Conservation (phyloP, 2,888 invertebrate genomes). For the Morinoia aosen region DNA sequence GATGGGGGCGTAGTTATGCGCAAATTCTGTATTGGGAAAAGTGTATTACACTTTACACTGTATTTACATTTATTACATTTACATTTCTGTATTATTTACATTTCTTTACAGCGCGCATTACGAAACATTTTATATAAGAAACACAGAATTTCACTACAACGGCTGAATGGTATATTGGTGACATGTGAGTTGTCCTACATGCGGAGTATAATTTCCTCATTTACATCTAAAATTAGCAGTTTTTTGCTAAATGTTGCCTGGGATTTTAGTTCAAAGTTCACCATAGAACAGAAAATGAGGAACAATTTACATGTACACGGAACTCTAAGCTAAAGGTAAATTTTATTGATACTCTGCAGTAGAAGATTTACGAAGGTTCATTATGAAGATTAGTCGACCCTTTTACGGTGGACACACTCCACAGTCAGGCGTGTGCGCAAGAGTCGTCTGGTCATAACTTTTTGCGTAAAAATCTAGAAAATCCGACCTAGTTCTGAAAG, state of each 20-base stretch:
- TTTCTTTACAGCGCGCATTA: neutral
- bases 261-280: neutral
- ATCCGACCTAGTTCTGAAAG: neutral
- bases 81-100: neutral
- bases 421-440: neutral
- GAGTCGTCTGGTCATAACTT: neutral
- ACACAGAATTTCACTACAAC: neutral
- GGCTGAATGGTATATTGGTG: neutral
- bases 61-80: too few species aligned
- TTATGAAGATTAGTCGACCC: neutral
- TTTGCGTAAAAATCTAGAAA: neutral
- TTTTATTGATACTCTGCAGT: neutral
- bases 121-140: neutral
- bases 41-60: neutral
- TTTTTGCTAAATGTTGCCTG: neutral
- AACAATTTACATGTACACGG: neutral
- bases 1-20: too few species aligned
- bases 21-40: too few species aligned
- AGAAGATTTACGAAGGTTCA: neutral
- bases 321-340: neutral
- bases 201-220: neutral
- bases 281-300: neutral
- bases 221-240: neutral
- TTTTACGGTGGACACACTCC: neutral
- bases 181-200: neutral